Evolutionary conservation across 1,140 invertebrate genomes (phyloP), one percentile per base, ranked within the genome.

Genomic region (Drosophila watanabei): DNA sequence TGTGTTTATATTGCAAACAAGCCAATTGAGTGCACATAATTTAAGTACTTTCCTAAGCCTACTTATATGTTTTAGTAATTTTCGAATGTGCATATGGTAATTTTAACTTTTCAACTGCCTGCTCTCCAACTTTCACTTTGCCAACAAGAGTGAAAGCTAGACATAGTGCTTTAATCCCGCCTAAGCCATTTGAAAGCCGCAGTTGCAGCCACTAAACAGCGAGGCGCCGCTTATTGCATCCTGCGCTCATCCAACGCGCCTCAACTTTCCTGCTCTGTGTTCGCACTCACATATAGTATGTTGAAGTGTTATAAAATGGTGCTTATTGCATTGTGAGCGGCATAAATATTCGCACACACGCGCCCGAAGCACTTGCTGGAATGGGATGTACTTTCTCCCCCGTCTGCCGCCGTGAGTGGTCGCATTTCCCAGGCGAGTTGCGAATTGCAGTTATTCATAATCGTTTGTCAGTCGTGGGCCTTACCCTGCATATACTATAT

Each of bases 361-460:
- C 28, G 48, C 69, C 24, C n/a, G 18, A 37, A 24, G 51, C 39
- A 66, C 54, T 54, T n/a, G 51, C 35, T 41, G 61, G 58, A 39
- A 59, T 54, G 54, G 54, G 33, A 56, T 24, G 20, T 37, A 52
- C 32, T 54, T 51, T 20, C 52, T 18, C 37, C 37, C 37, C 41
- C 54, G 37, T 30, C 20, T 41, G 48, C 62, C 46, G 39, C 72
- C 54, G 32, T 69, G 58, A 71, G 70, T 61, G 68, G 54, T 73
- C 24, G 68, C 56, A 45, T 73, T 54, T 69, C 45, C 51, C 45
- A 30, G 59, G 52, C 52, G 39, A 24, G 52, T 41, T 63, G 52
- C 52, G 39, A 24, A 45, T 41, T 63, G 76, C 69, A 88, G 84
- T 64, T 84, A 89, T 89, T 88, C 85, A 88, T 84, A 89, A 84